A percentile compares a stretch with the other conserved stretches of the same genome.
These are phyloP conservation scores for Haplochromis burtoni DNA, from an alignment of 2,113 vertebrate genomes.

Conservation along the genomic window DNA sequence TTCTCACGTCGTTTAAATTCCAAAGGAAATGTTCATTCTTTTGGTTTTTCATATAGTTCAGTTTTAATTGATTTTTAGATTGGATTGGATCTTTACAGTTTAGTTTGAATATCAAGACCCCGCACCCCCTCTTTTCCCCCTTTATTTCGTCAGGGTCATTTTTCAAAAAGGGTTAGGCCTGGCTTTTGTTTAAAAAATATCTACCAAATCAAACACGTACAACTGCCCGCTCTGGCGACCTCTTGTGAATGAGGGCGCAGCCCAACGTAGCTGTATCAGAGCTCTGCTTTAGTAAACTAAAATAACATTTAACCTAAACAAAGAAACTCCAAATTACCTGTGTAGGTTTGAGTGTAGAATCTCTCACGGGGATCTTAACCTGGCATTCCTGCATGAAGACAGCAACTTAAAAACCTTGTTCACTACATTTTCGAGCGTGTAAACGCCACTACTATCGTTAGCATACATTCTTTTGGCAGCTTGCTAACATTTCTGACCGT, in stretches of 20 bases:
- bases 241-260: neutral
- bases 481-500: neutral
- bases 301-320: neutral
- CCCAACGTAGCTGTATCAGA: neutral
- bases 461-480: neutral
- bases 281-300: neutral
- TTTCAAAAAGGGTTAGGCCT: neutral
- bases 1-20: neutral
- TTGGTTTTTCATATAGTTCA: neutral
- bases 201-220: neutral
- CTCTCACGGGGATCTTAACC: neutral
- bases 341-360: neutral
- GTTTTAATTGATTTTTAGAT: neutral
- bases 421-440: neutral
- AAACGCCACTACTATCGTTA: neutral
- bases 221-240: neutral
- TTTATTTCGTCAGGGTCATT: neutral
- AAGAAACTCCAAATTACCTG: neutral
- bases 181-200: neutral
- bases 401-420: neutral
- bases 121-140: rapidly evolving
- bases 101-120: neutral
- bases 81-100: rapidly evolving
- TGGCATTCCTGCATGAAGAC: neutral
- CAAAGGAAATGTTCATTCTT: neutral